Evolutionary conservation across 2,113 vertebrate genomes (phyloP), one percentile per base, ranked within the genome.

Genomic region (Anhinga rufa): DNA sequence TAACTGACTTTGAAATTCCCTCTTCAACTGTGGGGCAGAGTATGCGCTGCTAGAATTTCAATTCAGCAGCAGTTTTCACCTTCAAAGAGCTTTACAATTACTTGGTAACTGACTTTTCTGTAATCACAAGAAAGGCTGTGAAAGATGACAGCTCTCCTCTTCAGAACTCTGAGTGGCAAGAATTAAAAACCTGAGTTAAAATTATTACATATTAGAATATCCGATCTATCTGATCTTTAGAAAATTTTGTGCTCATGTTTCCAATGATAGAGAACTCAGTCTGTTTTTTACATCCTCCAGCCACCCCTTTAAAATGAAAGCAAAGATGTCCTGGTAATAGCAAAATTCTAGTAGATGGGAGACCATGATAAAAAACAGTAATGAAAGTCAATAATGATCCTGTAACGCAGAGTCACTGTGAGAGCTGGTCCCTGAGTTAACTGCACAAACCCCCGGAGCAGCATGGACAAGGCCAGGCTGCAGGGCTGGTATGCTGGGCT

Each of bases 11-110:
- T 66, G 74, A 93, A 91, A 95, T 89, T 86, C 42, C 29, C 60
- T 89, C 51, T 88, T 83, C 55, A 24, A 4, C 40, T 51, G 19
- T 52, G 48, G 40, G 28, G 31, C 24, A 86, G 49, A 82, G 84
- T 31, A 65, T 4, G 7, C 1, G 1, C 46, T 78, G n/a, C 38
- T 40, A 46, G 54, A 58, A 74, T 42, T 78, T 76, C 61, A 84
- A 18, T 75, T 54, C 44, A 84, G 72, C 58, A 51, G 68, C 36
- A 85, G 85, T 64, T 70, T 90, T 82, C 24, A 42, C 57, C 69
- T 91, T 95, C 86, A 91, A 89, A 96, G 77, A 77, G 29, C 9
- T 91, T 75, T 55, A 78, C 25, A 93, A 55, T 86, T 32, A 78
- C n/a, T 70, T 34, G 22, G 32, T 55, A 60, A 71, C 46, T 79